These are phyloP conservation scores for Allobates femoralis DNA, from an alignment of 2,797 vertebrate genomes.

Conservation along the genomic window DNA sequence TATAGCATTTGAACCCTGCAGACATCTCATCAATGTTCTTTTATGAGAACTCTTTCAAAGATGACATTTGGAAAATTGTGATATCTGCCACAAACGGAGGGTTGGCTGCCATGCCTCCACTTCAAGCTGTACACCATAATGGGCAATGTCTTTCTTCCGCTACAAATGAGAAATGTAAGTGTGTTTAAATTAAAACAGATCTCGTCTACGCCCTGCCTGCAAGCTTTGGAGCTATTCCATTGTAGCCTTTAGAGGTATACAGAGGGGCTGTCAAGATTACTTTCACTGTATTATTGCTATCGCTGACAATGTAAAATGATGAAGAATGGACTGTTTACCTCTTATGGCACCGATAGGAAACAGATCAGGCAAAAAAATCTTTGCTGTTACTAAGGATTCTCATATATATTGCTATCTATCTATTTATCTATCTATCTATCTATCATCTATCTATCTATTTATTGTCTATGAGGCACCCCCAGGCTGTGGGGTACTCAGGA, in stretches of 20 bases:
- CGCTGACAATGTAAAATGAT: slow-evolving; percentile 55
- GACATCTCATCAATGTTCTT: slow-evolving; percentile 72
- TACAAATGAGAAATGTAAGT: slow-evolving; percentile 60
- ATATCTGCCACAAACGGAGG: slow-evolving; percentile 70
- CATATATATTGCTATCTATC: not conserved
- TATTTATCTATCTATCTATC: not conserved
- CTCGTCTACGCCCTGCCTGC: slow-evolving; percentile 32
- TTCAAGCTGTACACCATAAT: slow-evolving; percentile 45
- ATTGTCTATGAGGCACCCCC: no score
- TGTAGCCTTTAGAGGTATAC: slow-evolving; percentile 31
- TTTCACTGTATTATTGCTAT: slow-evolving; percentile 39
- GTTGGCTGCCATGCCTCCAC: slow-evolving; percentile 75
- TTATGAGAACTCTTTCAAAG: slow-evolving; percentile 78
- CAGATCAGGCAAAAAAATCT: not conserved
- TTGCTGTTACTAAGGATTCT: not conserved
- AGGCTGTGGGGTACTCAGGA: no score
- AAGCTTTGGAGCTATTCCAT: slow-evolving; percentile 20
- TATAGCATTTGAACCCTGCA: slow-evolving; percentile 73
- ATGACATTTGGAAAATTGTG: slow-evolving; percentile 82
- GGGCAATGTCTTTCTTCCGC: slow-evolving; percentile 58
- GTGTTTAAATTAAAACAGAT: slow-evolving; percentile 62
- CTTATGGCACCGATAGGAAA: slow-evolving; percentile 4
- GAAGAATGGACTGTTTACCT: slow-evolving; percentile 47
- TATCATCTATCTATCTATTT: not conserved
- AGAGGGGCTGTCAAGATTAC: slow-evolving; percentile 56